These are phyloP conservation scores for Pachliopta kotzebuea DNA, from an alignment of 2,888 invertebrate genomes.

Conservation along the genomic window DNA sequence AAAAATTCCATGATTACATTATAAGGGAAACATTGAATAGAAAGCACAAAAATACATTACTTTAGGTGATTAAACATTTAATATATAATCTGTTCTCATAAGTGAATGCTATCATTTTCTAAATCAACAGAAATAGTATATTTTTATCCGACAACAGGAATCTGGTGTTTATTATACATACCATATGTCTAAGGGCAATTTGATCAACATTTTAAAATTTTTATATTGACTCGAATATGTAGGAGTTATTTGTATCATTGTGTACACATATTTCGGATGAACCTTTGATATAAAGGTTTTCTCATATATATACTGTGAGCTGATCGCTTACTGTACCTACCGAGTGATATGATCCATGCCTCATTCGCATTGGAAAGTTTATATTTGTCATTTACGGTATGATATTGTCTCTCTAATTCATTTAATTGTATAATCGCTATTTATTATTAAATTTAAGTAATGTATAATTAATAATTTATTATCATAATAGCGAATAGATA, in stretches of 20 bases:
- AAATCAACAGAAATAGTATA: too few relatives aligned
- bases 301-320: conserved; percentile 29
- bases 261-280: conserved; percentile 31
- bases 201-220: conserved; percentile 72
- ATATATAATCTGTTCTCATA: conserved; percentile 36
- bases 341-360: conserved; percentile 19
- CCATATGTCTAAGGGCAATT: conserved; percentile 59
- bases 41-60: conserved; percentile 66
- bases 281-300: conserved; percentile 28
- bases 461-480: conserved; percentile 76
- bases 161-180: conserved; percentile 62
- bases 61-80: conserved; percentile 36
- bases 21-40: conserved; percentile 19
- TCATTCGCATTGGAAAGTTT: conserved; percentile 21
- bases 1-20: conserved; percentile 25
- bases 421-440: conserved; percentile 76
- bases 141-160: conserved; percentile 35
- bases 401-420: conserved; percentile 76
- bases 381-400: conserved; percentile 68
- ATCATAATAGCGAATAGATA: conserved; percentile 72
- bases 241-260: conserved; percentile 38
- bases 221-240: conserved; percentile 40
- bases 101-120: too few relatives aligned
- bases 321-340: conserved; percentile 23
- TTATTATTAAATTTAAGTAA: conserved; percentile 79